Base-by-base conservation (phyloP, 2,888 invertebrate genomes). In the Endomychus coccineus region DNA sequence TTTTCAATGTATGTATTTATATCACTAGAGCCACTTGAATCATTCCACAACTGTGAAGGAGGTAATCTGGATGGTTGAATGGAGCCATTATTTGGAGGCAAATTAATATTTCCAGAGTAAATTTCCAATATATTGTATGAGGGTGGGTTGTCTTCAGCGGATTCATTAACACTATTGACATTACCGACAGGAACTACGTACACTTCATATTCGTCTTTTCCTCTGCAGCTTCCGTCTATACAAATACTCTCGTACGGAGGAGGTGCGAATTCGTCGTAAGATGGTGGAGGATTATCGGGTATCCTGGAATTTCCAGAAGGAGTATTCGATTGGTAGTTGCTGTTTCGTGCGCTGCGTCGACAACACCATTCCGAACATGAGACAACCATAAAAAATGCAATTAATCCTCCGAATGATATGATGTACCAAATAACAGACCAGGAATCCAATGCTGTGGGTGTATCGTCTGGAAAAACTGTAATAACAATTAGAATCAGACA, bases 371-470 rank as follows among this genome's bases (percentile, higher is more conserved):
- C 73, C 3, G 71, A 71, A 44, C 72, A 74, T 33, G 71, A 71
- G 13, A 74, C 69, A 5, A 74, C 65, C 21, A 74, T 60, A 55
- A 74, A 74, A 55, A 73, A 73, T 3, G 69, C 66, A 2, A 74
- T 70, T 12, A 74, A 56, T 1, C 73, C 72, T 3, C 73, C 73
- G 48, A 74, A 73, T 2, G 73, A 73, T 2, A 71, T 73, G 31
- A 74, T 67, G 61, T 74, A 74, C 73, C 73, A 73, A 4, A 73
- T 63, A 34, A 74, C 69, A 15, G 73, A 72, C 71, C 72, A 72
- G 0, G 71, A 69, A 48, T 71, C 71, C 48, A 69, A 46, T 1
- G 64, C 56, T 3, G 45, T 32, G 6, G 38, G 11, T 22, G 44
- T 42, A 31, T 44, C 48, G 31, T 47, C 56, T 58, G 49, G 4